Percentiles rank a stretch among this genome's conserved stretches.
These are phyloP conservation scores for Ictidomys tridecemlineatus DNA, from an alignment of 2,113 vertebrate genomes.

Conservation along the genomic window DNA sequence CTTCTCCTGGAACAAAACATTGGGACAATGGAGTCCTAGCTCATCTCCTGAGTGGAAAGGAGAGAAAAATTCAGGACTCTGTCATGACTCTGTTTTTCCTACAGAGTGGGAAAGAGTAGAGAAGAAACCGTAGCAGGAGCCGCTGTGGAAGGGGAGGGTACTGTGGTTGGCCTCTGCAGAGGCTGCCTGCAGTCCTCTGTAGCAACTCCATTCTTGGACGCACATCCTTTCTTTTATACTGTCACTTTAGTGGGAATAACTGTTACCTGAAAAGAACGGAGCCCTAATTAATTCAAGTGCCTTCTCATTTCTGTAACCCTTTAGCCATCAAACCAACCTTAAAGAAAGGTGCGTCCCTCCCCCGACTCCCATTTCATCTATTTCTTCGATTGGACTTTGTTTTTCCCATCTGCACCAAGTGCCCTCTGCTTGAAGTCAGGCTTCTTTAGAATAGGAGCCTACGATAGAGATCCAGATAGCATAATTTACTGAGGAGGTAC, in stretches of 20 bases:
- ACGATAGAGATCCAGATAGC: not conserved
- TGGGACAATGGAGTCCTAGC: not conserved
- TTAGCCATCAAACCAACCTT: not conserved
- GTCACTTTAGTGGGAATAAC: not conserved
- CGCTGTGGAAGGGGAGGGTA: not conserved
- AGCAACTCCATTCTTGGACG: not conserved
- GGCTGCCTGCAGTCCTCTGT: not conserved
- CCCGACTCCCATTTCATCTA: not conserved
- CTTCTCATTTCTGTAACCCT: not conserved
- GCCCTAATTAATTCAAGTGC: not conserved
- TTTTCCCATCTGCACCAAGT: not conserved
- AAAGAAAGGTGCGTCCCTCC: not conserved
- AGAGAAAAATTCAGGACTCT: not conserved
- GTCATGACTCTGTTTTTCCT: not conserved
- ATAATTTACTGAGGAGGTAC: not conserved
- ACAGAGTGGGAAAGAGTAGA: rapidly evolving
- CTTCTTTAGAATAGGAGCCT: conserved; percentile 10
- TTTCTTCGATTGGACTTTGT: not conserved
- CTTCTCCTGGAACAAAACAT: not conserved
- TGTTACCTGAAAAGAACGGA: not conserved
- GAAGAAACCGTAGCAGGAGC: not conserved
- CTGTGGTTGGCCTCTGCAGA: not conserved
- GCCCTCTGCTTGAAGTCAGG: not conserved
- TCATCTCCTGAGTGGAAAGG: not conserved
- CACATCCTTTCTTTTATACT: not conserved